A percentile compares a stretch with the other conserved stretches of the same genome.
Evolutionary conservation across 1,140 invertebrate genomes (phyloP).

Genomic region (Lysiphlebus fabarum): DNA sequence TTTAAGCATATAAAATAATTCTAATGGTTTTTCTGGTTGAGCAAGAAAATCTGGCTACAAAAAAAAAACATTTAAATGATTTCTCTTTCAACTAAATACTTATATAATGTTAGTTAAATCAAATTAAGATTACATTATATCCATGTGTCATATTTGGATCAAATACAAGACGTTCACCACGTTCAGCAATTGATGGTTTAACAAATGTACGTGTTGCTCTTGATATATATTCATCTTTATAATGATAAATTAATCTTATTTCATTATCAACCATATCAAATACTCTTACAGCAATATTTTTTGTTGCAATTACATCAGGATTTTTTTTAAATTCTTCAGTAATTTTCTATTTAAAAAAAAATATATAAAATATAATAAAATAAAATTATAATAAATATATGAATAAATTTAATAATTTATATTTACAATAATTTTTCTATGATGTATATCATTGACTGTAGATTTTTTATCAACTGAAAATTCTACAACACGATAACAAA

Average conservation of each 20-base stretch:
- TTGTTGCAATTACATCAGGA: conserved; percentile 50
- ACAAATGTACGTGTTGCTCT: conserved; percentile 63
- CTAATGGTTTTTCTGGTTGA: conserved; percentile 60
- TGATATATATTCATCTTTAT: conserved; percentile 64
- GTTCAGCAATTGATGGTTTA: conserved; percentile 65
- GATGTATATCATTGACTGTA: conserved; percentile 24
- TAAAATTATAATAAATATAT: conserved; percentile 9
- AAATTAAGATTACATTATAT: conserved; percentile 59
- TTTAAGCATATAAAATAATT: conserved; percentile 58
- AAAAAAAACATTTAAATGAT: no score
- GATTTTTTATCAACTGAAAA: conserved; percentile 3
- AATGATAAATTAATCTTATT: conserved; percentile 68
- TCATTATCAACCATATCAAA: conserved; percentile 62
- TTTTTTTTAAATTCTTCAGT: conserved; percentile 64
- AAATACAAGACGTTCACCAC: conserved; percentile 62
- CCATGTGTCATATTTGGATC: conserved; percentile 62
- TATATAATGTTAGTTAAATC: no score
- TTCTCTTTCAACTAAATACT: no score
- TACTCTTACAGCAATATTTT: conserved; percentile 65
- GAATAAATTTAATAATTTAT: not conserved
- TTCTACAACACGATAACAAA: conserved; percentile 47
- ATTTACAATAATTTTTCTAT: conserved; percentile 30
- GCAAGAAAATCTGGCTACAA: conserved; percentile 64
- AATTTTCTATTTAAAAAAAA: conserved; percentile 53
- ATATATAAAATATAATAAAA: not conserved